phyloP scores from a whole-genome alignment of 2,888 invertebrate genomes.

The Platycnemis pennipes region DNA sequence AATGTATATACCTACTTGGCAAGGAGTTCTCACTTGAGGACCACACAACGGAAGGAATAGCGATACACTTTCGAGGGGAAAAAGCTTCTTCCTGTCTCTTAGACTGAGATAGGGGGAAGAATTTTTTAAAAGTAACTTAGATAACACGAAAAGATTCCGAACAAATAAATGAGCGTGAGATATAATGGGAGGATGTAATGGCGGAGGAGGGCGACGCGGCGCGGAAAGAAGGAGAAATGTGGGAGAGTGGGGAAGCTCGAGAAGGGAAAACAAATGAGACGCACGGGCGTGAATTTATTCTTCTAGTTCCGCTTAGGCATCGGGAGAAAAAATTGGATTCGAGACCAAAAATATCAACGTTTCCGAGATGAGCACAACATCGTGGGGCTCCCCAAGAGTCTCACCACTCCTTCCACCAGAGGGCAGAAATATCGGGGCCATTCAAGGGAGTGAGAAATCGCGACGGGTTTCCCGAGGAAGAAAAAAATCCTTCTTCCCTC shows the following conservation, averaged over 20 bases:
- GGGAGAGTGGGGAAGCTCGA: not conserved
- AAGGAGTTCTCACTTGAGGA: not conserved
- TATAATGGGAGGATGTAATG: conserved; percentile 25
- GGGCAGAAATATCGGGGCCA: not conserved
- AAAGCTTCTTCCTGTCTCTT: not conserved
- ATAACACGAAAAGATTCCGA: not conserved
- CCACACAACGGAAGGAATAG: not conserved
- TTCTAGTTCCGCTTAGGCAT: not conserved
- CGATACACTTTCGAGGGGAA: not conserved
- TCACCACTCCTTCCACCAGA: not conserved
- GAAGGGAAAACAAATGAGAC: conserved; percentile 57
- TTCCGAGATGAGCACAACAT: conserved; percentile 8
- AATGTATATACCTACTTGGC: too few relatives aligned
- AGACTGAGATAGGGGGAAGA: not conserved
- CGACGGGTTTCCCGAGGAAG: not conserved
- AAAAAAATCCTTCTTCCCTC: not conserved
- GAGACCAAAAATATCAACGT: conserved; percentile 45
- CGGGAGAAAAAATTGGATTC: not conserved
- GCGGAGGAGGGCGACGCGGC: not conserved
- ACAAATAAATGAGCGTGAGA: not conserved
- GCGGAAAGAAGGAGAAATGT: not conserved
- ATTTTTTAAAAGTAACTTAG: too few relatives aligned
- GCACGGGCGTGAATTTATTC: conserved; percentile 61
- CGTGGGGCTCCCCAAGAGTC: not conserved
- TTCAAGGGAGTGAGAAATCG: conserved; percentile 18